phyloP scores from a whole-genome alignment of 1,140 invertebrate genomes.

The Littorina saxatilis region DNA sequence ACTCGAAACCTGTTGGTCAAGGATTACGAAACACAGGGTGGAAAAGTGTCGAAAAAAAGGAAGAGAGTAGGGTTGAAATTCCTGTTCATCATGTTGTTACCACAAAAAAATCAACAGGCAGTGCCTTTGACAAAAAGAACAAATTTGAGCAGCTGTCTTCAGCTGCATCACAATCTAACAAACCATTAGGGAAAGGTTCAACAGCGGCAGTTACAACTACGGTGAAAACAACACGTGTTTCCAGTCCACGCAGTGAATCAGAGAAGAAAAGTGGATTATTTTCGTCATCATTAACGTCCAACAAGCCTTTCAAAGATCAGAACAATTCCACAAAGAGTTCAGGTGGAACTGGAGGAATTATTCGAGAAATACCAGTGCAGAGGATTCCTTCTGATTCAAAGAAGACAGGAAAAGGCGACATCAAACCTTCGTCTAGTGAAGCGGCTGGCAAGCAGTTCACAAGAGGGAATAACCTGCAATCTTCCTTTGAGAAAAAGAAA shows the following conservation, averaged over 20 bases:
- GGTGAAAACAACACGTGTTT: background rate
- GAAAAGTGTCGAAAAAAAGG: constrained; percentile 11
- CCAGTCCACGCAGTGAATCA: background rate
- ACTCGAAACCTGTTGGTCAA: background rate
- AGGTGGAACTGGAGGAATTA: background rate
- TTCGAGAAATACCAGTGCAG: constrained; percentile 22
- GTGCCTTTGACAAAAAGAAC: background rate
- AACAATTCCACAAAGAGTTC: background rate
- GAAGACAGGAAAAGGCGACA: background rate
- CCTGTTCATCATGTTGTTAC: constrained; percentile 32
- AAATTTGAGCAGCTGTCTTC: constrained; percentile 29
- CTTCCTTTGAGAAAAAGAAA: constrained; percentile 10
- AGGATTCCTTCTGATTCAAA: constrained; percentile 19
- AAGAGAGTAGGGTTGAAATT: constrained; percentile 18
- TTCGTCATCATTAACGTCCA: background rate
- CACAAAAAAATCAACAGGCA: background rate
- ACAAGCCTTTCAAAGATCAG: constrained; percentile 12
- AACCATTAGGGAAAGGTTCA: background rate
- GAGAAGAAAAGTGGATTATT: background rate
- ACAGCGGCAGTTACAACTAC: background rate
- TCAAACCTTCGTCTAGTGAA: background rate
- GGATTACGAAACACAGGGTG: background rate
- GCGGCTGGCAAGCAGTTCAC: background rate
- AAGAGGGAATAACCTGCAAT: background rate
- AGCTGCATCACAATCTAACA: background rate